A percentile compares a stretch with the other conserved stretches of the same genome.
Conservation (phyloP, 2,113 vertebrate genomes). For the Lepisosteus oculatus region DNA sequence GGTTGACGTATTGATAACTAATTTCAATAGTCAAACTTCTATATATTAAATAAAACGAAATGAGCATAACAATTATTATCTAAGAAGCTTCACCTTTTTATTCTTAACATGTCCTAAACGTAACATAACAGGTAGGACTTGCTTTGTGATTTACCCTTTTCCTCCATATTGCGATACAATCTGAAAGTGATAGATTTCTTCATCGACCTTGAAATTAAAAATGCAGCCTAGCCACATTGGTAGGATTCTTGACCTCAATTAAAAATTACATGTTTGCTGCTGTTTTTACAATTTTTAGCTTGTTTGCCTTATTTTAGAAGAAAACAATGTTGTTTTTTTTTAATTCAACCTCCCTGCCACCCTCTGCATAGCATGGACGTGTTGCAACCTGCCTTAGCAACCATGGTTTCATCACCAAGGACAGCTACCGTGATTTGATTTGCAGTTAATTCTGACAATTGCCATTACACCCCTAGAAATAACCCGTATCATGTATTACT, state of each 20-base stretch:
- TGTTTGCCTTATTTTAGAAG: slow-evolving; percentile 18
- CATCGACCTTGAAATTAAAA: slow-evolving; percentile 62
- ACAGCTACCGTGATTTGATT: slow-evolving; percentile 59
- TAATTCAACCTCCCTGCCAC: slow-evolving; percentile 35
- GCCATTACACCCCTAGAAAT: slow-evolving; percentile 19
- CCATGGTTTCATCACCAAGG: slow-evolving; percentile 73
- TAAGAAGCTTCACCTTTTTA: neutral
- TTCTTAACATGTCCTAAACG: slow-evolving; percentile 3
- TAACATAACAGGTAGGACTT: slow-evolving; percentile 25
- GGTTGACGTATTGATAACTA: too few species aligned
- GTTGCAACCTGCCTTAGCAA: slow-evolving; percentile 68
- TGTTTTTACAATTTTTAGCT: slow-evolving; percentile 11
- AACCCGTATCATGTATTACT: slow-evolving; percentile 61
- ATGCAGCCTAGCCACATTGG: slow-evolving; percentile 22
- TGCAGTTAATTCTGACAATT: slow-evolving; percentile 14
- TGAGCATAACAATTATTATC: neutral
- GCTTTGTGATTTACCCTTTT: slow-evolving; percentile 41
- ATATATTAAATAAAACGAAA: neutral
- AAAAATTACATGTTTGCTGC: slow-evolving; percentile 16
- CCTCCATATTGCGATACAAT: slow-evolving; percentile 42
- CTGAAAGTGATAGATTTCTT: slow-evolving; percentile 34
- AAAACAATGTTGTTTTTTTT: slow-evolving; percentile 12
- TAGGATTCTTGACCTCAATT: slow-evolving; percentile 38
- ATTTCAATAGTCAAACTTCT: too few species aligned
- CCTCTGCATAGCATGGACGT: slow-evolving; percentile 69